Evolutionary conservation across 2,888 invertebrate species (phyloP), one percentile per base, ranked within the genome.

Genomic region (Chesias legatella): DNA sequence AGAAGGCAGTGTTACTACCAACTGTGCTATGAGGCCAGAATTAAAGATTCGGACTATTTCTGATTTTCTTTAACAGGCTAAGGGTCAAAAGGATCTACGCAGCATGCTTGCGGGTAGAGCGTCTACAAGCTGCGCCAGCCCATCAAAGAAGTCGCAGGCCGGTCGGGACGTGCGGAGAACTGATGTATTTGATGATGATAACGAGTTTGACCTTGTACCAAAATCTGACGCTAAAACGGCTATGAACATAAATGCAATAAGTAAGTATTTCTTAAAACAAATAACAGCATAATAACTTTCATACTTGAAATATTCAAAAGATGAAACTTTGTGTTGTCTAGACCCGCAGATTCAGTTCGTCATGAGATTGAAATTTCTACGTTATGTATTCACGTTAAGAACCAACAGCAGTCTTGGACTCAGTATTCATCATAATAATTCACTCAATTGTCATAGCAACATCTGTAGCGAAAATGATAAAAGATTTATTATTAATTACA

Each of bases 21-120:
- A n/a, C n/a, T n/a, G n/a, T n/a, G n/a, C n/a, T n/a, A n/a, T n/a
- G n/a, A n/a, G n/a, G n/a, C n/a, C n/a, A 3, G 13, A 3, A 17
- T 17, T 3, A 17, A 17, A 17, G 3, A 17, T 17, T 17, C 5
- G 2, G 13, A 17, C 13, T 17, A 17, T 17, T 17, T n/a, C n/a
- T n/a, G n/a, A 17, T 3, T 17, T 17, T 3, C 5, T 17, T 17
- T 5, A 17, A 17, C 13, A 17, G 13, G 28, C 8, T 1, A 32
- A 83, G 82, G 74, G 71, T 11, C 86, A 85, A 62, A 81, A 80
- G 53, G 79, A 83, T 57, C 58, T 85, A 4, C 63, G 77, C 13
- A 70, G 57, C 8, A 83, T 86, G 82, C 50, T 85, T 7, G 29
- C 68, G 5, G 65, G 58, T 6, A 53, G 60, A 50, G 47, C 58